Percentiles rank a stretch among this genome's conserved stretches.
Evolutionary conservation across 1,140 invertebrate species (phyloP).

Genomic region (Dryas iulia): DNA sequence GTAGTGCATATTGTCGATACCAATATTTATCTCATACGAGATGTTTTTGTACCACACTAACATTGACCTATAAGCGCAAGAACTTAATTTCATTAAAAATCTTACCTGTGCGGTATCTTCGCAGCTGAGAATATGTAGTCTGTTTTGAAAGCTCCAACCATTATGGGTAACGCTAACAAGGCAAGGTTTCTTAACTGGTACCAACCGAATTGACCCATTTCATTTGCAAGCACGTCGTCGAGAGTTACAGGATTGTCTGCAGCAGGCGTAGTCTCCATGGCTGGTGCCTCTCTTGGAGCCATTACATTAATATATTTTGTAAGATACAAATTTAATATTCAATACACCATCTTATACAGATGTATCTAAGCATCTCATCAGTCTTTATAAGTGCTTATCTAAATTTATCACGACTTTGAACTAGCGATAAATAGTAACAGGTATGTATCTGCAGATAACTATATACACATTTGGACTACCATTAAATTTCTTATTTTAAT

Average conservation of each 20-base stretch:
- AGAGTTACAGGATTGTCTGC: conserved; percentile 38
- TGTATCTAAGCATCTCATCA: neutral
- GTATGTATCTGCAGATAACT: neutral
- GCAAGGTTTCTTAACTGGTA: conserved; percentile 37
- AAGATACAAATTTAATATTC: neutral
- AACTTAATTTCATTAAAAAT: too few species aligned
- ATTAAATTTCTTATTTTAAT: too few species aligned
- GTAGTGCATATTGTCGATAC: too few species aligned
- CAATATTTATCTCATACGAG: too few species aligned
- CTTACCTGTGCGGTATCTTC: conserved; percentile 41
- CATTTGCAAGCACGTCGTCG: conserved; percentile 50
- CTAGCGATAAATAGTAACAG: neutral
- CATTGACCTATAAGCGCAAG: too few species aligned
- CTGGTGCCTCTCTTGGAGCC: neutral
- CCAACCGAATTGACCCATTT: conserved; percentile 47
- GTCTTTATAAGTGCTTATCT: neutral
- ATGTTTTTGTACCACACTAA: too few species aligned
- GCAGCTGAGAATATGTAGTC: conserved; percentile 49
- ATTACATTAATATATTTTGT: neutral
- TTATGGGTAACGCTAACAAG: conserved; percentile 37
- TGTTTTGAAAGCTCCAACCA: conserved; percentile 36
- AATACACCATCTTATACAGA: neutral
- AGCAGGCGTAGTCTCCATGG: neutral
- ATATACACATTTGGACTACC: too few species aligned
- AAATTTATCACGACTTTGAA: neutral